Base-by-base conservation (phyloP, 2,113 vertebrate species). In the Channa maculata region DNA sequence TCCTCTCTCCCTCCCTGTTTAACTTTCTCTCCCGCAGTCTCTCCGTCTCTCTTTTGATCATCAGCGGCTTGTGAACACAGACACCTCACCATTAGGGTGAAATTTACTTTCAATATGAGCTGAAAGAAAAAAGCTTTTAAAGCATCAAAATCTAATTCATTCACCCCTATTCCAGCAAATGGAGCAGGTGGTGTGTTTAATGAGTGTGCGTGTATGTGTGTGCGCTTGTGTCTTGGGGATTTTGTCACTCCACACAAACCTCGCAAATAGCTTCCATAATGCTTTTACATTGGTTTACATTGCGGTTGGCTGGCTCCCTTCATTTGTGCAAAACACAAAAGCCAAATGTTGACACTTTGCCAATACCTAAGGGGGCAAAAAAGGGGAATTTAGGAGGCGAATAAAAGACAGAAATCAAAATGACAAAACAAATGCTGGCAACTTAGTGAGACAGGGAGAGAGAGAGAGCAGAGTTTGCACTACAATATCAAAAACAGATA, bases 91-190 rank as follows among this genome's bases (percentile, higher is more conserved):
- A 80, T 82, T 64, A 86, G 62, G 63, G 48, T 14, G 72, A 65
- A 79, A 87, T 91, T 79, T 86, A 90, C 75, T 80, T 84, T 69
- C 79, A 91, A 79, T 76, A 73, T 37, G 13, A 71, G 64, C 24
- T 10, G 2, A 60, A 70, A 74, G 65, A 24, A 75, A 88, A 89
- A 89, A 75, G 77, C 88, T 88, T 91, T 92, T 80, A 85, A 88
- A 86, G 71, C 78, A 83, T 68, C 64, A 59, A 57, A 76, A 86
- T 82, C 63, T 58, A 87, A 85, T 83, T 83, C 49, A 88, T 85
- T 84, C 86, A 69, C 63, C 54, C 37, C 52, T 69, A 57, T 76
- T 85, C 76, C 50, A 34, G 75, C 44, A 82, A 85, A 85, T 85
- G 82, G 65, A 79, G 72, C 84, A 75, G 84, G 59, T 72, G 74